Percentiles rank a stretch among this genome's conserved stretches.
phyloP scores from a whole-genome alignment of 2,113 vertebrate genomes.

The Lathamus discolor region DNA sequence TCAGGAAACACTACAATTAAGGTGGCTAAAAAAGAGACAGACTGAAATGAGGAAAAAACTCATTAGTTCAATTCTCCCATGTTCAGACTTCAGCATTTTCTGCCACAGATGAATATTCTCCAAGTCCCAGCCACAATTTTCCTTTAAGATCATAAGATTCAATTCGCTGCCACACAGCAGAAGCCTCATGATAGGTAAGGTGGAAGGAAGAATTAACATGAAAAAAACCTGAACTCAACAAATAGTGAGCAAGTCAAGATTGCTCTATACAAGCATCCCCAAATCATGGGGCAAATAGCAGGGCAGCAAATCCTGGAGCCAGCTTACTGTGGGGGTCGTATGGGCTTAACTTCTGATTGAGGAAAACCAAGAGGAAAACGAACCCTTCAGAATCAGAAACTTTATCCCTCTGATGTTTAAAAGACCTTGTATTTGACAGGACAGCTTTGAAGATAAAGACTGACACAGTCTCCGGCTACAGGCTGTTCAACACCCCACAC shows the following conservation, averaged over 20 bases:
- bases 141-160: slow-evolving; percentile 26
- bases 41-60: slow-evolving; percentile 2
- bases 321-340: slow-evolving; percentile 61
- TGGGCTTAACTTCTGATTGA: slow-evolving; percentile 76
- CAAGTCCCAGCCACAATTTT: slow-evolving; percentile 46
- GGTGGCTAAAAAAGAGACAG: slow-evolving; percentile 20
- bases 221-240: slow-evolving; percentile 60
- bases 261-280: slow-evolving; percentile 23
- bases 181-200: slow-evolving; percentile 10
- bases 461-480: slow-evolving; percentile 70
- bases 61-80: slow-evolving; percentile 39
- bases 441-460: slow-evolving; percentile 76
- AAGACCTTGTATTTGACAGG: slow-evolving; percentile 74
- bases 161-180: slow-evolving; percentile 17
- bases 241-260: slow-evolving; percentile 54
- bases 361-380: slow-evolving; percentile 74
- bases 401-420: slow-evolving; percentile 79
- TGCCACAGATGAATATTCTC: slow-evolving; percentile 45
- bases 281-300: slow-evolving; percentile 62
- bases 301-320: slow-evolving; percentile 59
- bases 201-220: slow-evolving; percentile 33
- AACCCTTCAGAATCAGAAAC: slow-evolving; percentile 75
- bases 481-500: slow-evolving; percentile 71
- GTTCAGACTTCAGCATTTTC: slow-evolving; percentile 55
- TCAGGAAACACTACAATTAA: slow-evolving; percentile 32